Evolutionary conservation across 2,797 vertebrate genomes (phyloP).

Genomic region (Falco peregrinus): DNA sequence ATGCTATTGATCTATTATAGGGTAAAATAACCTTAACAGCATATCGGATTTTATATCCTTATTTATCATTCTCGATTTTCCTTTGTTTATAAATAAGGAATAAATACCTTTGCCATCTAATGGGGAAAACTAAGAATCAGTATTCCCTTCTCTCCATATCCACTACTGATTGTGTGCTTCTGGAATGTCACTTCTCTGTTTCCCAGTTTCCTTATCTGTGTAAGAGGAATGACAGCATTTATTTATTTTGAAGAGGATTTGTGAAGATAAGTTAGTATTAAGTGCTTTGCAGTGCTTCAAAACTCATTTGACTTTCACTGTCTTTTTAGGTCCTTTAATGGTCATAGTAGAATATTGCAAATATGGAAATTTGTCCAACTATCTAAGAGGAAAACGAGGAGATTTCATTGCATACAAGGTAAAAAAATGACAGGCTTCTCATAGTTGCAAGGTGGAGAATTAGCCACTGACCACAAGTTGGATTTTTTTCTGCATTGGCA

Average conservation of each 20-base stretch:
- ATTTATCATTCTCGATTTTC: neutral
- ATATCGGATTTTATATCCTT: neutral
- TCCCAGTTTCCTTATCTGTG: neutral
- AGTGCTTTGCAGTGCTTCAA: neutral
- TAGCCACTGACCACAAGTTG: neutral
- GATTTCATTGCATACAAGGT: slow-evolving; percentile 93
- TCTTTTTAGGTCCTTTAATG: slow-evolving; percentile 88
- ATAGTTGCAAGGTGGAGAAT: neutral
- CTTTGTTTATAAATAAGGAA: neutral
- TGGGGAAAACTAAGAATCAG: neutral
- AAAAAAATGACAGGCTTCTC: neutral
- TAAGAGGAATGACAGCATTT: neutral
- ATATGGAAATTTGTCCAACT: slow-evolving; percentile 93
- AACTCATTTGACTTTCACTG: slow-evolving; percentile 15
- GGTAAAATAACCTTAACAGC: neutral
- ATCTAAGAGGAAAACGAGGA: slow-evolving; percentile 87
- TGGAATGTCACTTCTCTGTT: neutral
- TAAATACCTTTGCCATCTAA: neutral
- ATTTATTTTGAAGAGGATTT: neutral
- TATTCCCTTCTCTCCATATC: neutral
- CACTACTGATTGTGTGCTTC: neutral
- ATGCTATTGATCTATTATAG: neutral
- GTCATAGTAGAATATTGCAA: slow-evolving; percentile 97
- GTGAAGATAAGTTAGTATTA: neutral
- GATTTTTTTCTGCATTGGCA: neutral